A percentile compares a stretch with the other conserved stretches of the same genome.
phyloP scores from a whole-genome alignment of 2,113 vertebrate species.

The Emydocephalus ijimae region DNA sequence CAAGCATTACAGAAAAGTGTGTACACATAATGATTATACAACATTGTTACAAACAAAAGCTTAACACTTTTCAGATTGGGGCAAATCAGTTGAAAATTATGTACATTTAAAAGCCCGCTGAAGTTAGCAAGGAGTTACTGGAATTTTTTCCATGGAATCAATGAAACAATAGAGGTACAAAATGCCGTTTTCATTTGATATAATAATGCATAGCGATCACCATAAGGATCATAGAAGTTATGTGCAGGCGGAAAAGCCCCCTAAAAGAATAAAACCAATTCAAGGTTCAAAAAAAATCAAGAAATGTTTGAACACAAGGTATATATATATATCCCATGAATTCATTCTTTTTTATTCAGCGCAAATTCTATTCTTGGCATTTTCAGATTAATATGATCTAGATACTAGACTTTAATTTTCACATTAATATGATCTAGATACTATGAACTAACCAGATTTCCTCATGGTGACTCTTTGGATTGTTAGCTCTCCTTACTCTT shows the following conservation, averaged over 20 bases:
- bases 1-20: not conserved
- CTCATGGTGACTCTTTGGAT: slow-evolving; percentile 6
- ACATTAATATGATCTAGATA: slow-evolving; percentile 18
- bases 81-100: not conserved
- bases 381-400: slow-evolving; percentile 18
- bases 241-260: not conserved
- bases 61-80: not conserved
- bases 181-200: not conserved
- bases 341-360: not conserved
- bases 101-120: not conserved
- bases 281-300: not conserved
- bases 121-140: not conserved
- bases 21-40: not conserved
- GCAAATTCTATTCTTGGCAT: slow-evolving; percentile 3
- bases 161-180: not conserved
- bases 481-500: slow-evolving; percentile 37
- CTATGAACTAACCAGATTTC: not conserved
- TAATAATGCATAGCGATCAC: not conserved
- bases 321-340: not conserved
- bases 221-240: not conserved
- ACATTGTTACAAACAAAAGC: too few species aligned
- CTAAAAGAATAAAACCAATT: not conserved
- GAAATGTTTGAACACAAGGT: not conserved
- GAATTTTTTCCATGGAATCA: not conserved
- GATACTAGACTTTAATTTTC: not conserved